Percentiles rank a stretch among this genome's conserved stretches.
These are phyloP conservation scores for Chaetoderma sp. DNA, from an alignment of 2,888 invertebrate species.

Conservation along the genomic window DNA sequence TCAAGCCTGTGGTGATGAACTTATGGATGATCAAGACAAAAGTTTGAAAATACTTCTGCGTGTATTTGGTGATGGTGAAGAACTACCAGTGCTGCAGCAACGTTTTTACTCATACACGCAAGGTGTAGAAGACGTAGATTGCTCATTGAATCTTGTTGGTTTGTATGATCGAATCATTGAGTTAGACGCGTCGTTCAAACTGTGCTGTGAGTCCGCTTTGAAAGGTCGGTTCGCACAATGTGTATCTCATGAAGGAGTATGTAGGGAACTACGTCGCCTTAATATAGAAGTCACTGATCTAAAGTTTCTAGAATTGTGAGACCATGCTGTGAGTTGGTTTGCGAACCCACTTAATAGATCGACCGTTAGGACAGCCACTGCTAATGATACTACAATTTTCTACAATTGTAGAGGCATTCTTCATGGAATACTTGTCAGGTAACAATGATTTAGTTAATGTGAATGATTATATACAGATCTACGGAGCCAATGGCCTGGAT, in stretches of 20 bases:
- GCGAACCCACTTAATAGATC: too few species aligned
- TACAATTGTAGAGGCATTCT: neutral
- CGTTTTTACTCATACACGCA: slow-evolving; percentile 9
- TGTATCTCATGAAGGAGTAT: slow-evolving; percentile 5
- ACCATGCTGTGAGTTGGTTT: slow-evolving; percentile 7
- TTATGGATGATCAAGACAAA: too few species aligned
- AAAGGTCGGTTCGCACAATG: slow-evolving; percentile 13
- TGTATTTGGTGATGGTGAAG: slow-evolving; percentile 18
- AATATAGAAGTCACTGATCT: slow-evolving; percentile 5
- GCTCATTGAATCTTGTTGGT: slow-evolving; percentile 16
- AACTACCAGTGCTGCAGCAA: slow-evolving; percentile 7
- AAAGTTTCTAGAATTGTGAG: slow-evolving; percentile 12
- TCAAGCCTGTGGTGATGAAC: too few species aligned
- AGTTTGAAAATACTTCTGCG: slow-evolving; percentile 4
- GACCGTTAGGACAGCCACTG: too few species aligned
- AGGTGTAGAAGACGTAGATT: slow-evolving; percentile 9
- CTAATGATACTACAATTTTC: too few species aligned
- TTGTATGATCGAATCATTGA: slow-evolving; percentile 13
- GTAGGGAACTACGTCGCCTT: slow-evolving; percentile 8
- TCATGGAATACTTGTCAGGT: neutral
- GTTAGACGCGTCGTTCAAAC: slow-evolving; percentile 2
- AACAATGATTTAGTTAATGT: neutral
- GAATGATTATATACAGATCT: neutral
- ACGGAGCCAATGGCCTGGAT: neutral
- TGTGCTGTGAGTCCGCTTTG: slow-evolving; percentile 1